A percentile compares a stretch with the other conserved stretches of the same genome.
Evolutionary conservation across 2,888 invertebrate genomes (phyloP).

Genomic region (Diploptera punctata): DNA sequence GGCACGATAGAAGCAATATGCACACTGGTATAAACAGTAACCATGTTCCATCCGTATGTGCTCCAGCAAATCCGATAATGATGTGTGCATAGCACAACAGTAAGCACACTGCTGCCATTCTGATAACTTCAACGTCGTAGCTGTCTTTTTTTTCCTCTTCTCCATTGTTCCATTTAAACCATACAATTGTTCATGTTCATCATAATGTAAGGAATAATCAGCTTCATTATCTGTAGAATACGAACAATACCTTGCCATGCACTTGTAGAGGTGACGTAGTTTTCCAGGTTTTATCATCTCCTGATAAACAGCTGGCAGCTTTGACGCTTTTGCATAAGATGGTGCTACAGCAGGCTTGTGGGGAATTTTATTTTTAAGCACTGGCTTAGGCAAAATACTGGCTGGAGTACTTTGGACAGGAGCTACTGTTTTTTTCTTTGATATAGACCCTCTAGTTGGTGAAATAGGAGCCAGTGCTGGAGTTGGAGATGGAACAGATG

Average conservation of each 20-base stretch:
- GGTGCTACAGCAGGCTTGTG: constrained; percentile 26
- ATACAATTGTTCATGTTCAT: constrained; percentile 48
- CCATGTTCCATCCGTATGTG: constrained; percentile 70
- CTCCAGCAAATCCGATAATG: constrained; percentile 57
- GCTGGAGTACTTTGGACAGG: neutral
- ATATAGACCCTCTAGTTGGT: too few species aligned
- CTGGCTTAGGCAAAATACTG: neutral
- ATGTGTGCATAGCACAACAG: constrained; percentile 59
- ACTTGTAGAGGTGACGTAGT: constrained; percentile 61
- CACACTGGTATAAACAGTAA: constrained; percentile 67
- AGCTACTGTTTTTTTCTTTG: too few species aligned
- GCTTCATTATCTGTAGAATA: constrained; percentile 55
- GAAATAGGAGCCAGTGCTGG: too few species aligned
- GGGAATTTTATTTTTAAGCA: constrained; percentile 1
- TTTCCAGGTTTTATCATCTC: constrained; percentile 53
- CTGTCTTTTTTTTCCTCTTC: constrained; percentile 50
- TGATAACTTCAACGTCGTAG: constrained; percentile 32
- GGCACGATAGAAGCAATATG: constrained; percentile 72
- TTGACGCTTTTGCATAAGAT: constrained; percentile 35
- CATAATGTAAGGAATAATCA: constrained; percentile 56
- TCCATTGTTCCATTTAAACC: neutral
- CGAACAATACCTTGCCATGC: constrained; percentile 60
- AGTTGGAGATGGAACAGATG: too few species aligned
- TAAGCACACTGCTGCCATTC: constrained; percentile 65
- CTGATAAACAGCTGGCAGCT: constrained; percentile 34